Evolutionary conservation across 2,113 vertebrate genomes (phyloP).

Genomic region (Athene noctua): DNA sequence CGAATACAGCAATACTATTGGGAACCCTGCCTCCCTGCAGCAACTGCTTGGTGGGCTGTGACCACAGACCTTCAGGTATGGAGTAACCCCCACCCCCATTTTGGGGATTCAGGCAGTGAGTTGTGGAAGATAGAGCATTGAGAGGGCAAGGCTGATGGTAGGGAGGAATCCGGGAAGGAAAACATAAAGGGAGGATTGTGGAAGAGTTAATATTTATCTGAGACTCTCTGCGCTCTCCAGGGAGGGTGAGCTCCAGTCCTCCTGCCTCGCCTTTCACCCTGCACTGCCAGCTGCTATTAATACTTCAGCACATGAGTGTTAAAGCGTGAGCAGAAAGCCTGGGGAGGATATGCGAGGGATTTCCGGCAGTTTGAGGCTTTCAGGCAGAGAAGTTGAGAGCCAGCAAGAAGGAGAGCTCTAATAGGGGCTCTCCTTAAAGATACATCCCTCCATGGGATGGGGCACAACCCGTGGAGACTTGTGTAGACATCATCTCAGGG

Average conservation of each 20-base stretch:
- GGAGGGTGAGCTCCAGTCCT: not conserved
- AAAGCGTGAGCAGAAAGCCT: not conserved
- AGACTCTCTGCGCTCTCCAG: not conserved
- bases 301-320: not conserved
- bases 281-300: not conserved
- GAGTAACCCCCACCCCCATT: not conserved
- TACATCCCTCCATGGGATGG: fast-evolving
- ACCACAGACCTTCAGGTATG: not conserved
- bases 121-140: not conserved
- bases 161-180: not conserved
- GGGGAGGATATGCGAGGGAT: not conserved
- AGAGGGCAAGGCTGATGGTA: not conserved
- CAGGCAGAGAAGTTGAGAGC: not conserved
- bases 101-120: not conserved
- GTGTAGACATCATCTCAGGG: not conserved
- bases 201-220: not conserved
- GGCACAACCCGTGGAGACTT: not conserved
- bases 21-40: not conserved
- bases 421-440: not conserved
- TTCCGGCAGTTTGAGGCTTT: not conserved
- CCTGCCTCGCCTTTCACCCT: not conserved
- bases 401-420: not conserved
- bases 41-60: not conserved
- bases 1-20: not conserved
- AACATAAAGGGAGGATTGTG: not conserved